A percentile compares a stretch with the other conserved stretches of the same genome.
phyloP scores from a whole-genome alignment of 1,140 invertebrate species.

The Cyclina sinensis region DNA sequence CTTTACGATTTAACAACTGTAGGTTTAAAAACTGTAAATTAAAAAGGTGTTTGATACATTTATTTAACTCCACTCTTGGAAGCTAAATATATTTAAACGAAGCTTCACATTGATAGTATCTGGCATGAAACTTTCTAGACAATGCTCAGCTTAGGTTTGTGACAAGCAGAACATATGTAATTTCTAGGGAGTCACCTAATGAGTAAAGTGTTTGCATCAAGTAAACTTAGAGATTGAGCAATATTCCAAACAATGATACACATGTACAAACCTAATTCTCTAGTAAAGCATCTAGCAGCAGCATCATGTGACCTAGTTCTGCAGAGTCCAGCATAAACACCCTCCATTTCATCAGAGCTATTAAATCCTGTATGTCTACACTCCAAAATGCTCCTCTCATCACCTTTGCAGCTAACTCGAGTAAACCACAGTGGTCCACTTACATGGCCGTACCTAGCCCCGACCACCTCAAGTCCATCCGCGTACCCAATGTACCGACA shows the following conservation, averaged over 20 bases:
- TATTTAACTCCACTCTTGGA: no score
- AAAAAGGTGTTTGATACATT: no score
- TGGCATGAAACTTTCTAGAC: no score
- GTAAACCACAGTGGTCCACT: slow-evolving; percentile 62
- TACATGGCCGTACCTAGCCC: slow-evolving; percentile 42
- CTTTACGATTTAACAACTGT: no score
- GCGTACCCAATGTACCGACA: slow-evolving; percentile 69
- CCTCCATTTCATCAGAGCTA: slow-evolving; percentile 51
- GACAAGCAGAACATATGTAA: no score
- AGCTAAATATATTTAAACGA: no score
- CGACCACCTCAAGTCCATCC: slow-evolving; percentile 59
- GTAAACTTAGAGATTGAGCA: neutral
- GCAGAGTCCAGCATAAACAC: slow-evolving; percentile 57
- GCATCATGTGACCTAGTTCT: slow-evolving; percentile 58
- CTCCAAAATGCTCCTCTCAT: slow-evolving; percentile 51
- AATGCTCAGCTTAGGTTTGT: no score
- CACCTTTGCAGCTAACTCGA: slow-evolving; percentile 59
- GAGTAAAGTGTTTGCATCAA: no score
- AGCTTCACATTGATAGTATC: no score
- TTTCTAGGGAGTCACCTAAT: no score
- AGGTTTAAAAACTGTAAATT: no score
- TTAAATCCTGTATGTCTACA: slow-evolving; percentile 66
- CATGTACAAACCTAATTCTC: slow-evolving; percentile 51
- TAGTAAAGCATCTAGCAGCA: slow-evolving; percentile 59
- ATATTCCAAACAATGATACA: neutral